These are phyloP conservation scores for Melanchra persicariae DNA, from an alignment of 2,888 invertebrate genomes.

Conservation along the genomic window DNA sequence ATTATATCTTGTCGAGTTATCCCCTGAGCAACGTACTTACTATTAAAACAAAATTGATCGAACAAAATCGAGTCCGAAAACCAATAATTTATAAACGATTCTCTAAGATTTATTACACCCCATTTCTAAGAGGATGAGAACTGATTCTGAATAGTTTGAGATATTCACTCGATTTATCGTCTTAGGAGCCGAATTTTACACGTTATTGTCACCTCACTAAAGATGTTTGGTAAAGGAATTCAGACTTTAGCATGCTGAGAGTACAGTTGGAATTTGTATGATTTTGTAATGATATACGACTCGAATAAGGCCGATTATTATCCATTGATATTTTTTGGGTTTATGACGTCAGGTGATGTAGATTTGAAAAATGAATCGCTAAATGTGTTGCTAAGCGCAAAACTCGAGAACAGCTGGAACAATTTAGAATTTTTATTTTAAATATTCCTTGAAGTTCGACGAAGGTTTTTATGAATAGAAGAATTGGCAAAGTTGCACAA, in stretches of 20 bases:
- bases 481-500: no score
- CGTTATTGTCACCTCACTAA: slow-evolving; percentile 59
- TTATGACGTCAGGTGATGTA: slow-evolving; percentile 41
- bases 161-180: slow-evolving; percentile 79
- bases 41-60: slow-evolving; percentile 51
- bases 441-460: no score
- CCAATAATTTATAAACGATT: slow-evolving; percentile 72
- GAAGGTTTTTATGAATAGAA: no score
- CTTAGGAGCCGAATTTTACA: slow-evolving; percentile 71
- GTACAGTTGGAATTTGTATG: slow-evolving; percentile 26
- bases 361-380: slow-evolving; percentile 20
- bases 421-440: no score
- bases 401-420: no score
- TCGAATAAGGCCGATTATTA: slow-evolving; percentile 42
- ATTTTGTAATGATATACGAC: slow-evolving; percentile 8
- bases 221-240: slow-evolving; percentile 19
- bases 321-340: slow-evolving; percentile 49
- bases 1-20: background rate
- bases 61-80: slow-evolving; percentile 50
- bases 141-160: slow-evolving; percentile 83
- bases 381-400: background rate
- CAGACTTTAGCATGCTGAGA: background rate
- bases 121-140: slow-evolving; percentile 73
- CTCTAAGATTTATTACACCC: slow-evolving; percentile 71
- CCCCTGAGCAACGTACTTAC: background rate